Conservation (phyloP, 2,797 vertebrate genomes). For the Holocentrus rufus region DNA sequence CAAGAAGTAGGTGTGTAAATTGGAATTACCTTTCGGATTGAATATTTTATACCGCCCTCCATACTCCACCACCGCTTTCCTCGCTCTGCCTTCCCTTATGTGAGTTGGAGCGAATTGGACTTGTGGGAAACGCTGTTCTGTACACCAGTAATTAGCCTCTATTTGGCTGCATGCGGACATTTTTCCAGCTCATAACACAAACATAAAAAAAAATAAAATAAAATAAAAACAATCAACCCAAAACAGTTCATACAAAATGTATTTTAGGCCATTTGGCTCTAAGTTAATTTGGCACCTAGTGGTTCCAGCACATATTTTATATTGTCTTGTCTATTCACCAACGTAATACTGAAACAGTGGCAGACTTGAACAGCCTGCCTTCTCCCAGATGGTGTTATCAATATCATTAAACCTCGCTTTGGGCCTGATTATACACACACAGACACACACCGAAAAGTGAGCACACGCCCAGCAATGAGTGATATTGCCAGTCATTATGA, state of each 20-base stretch:
- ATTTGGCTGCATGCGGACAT: not conserved
- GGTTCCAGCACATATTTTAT: conserved; percentile 64
- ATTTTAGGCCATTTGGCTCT: conserved; percentile 11
- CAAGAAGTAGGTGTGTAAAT: no score
- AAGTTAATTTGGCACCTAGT: conserved; percentile 52
- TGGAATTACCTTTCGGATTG: no score
- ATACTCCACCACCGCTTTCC: conserved; percentile 4
- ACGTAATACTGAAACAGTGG: conserved; percentile 56
- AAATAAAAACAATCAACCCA: conserved; percentile 36
- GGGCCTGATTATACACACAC: conserved; percentile 55
- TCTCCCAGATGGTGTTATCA: conserved; percentile 80
- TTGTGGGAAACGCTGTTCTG: not conserved
- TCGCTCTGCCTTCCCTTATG: conserved; percentile 2
- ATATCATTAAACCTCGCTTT: conserved; percentile 76
- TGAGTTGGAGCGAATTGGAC: conserved; percentile 8
- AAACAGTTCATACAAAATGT: conserved; percentile 7
- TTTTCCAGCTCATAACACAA: conserved; percentile 20
- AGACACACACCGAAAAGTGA: conserved; percentile 38
- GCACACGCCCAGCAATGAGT: conserved; percentile 66
- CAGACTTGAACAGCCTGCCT: conserved; percentile 64
- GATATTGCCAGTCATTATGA: conserved; percentile 75
- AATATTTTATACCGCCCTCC: conserved; percentile 27
- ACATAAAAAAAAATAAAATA: conserved; percentile 31
- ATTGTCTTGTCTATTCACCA: conserved; percentile 59
- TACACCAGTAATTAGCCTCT: not conserved